Base-by-base conservation (phyloP, 2,797 vertebrate species). In the Salmo trutta region DNA sequence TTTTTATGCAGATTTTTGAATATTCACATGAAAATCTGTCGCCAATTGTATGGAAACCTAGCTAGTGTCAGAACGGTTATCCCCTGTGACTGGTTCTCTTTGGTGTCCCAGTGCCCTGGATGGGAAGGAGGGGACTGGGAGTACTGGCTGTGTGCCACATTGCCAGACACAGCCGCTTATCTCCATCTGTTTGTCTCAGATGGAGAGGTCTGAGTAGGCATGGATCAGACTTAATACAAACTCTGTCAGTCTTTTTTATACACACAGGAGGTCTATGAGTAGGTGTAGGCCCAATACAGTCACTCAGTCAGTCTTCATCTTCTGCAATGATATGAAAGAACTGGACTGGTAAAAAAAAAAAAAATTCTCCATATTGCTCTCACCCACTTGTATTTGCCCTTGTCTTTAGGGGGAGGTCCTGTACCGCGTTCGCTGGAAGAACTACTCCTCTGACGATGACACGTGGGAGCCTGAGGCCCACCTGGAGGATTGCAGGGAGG, bases 391-490 rank as follows among this genome's bases (percentile, higher is more conserved):
- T 59, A 27, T 21, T 53, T 29, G 70, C 81, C 31, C 83, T n/a
- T 81, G 81, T 81, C 68, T 85, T 53, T 86, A 99, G 98, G 97
- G 97, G 72, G 95, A 95, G 89, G 89, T 96, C 77, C 93, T 97
- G 29, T 99, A 99, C 88, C 96, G 97, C 82, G 98, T 99, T 3
- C 96, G 98, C 0, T 99, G 98, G 98, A 99, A 98, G 92, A 98
- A 98, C 56, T 99, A 99, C 84, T 93, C 96, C 62, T 96, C 98
- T 3, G 97, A 98, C 15, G 98, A 99, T 75, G 98, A 99, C 79
- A 99, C 98, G 0, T 99, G 98, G 98, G 98, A 99, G 82, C 98
- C 98, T 0, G 97, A 98, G 86, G 91, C 94, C 79, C 97, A 99
- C 87, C 89, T 99, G 81, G 96, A 98, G 82, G 97, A 98, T 87